Evolutionary conservation across 2,113 vertebrate genomes (phyloP).

Genomic region (Triplophysa dalaica): DNA sequence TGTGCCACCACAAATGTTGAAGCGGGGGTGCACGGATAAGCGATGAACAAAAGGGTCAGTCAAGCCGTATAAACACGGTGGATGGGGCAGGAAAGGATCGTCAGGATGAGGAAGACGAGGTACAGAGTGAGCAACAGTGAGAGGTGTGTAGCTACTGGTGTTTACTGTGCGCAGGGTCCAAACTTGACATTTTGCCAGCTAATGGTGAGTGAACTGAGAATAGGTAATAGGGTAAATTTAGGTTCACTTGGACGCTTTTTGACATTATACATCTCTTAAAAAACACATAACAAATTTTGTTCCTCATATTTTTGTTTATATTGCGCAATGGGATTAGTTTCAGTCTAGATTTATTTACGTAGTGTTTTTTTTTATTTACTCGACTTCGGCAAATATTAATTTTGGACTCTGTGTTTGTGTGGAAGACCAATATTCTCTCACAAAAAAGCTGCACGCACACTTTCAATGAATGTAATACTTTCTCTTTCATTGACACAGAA

Average conservation of each 20-base stretch:
- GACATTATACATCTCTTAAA: no score
- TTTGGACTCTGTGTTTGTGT: neutral
- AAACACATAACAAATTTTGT: no score
- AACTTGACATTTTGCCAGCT: no score
- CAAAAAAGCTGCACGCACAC: neutral
- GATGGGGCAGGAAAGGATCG: neutral
- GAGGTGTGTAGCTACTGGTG: neutral
- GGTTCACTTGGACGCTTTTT: no score
- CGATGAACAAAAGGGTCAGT: slow-evolving; percentile 50
- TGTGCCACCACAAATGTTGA: slow-evolving; percentile 59
- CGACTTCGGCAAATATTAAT: neutral
- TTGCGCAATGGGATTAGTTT: no score
- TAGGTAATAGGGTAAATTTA: no score
- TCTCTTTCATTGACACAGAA: slow-evolving; percentile 27
- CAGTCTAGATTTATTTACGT: no score
- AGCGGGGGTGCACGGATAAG: slow-evolving; percentile 41
- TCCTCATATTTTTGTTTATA: no score
- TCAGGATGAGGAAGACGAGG: slow-evolving; percentile 34
- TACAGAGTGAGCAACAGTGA: slow-evolving; percentile 49
- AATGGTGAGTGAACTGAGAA: no score
- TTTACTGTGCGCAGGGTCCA: no score
- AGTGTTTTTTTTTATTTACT: no score
- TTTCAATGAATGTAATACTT: neutral
- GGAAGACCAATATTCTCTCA: neutral
- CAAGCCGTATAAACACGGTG: slow-evolving; percentile 53